These are phyloP conservation scores for Eospalax fontanierii DNA, from an alignment of 2,797 vertebrate species.

Conservation along the genomic window DNA sequence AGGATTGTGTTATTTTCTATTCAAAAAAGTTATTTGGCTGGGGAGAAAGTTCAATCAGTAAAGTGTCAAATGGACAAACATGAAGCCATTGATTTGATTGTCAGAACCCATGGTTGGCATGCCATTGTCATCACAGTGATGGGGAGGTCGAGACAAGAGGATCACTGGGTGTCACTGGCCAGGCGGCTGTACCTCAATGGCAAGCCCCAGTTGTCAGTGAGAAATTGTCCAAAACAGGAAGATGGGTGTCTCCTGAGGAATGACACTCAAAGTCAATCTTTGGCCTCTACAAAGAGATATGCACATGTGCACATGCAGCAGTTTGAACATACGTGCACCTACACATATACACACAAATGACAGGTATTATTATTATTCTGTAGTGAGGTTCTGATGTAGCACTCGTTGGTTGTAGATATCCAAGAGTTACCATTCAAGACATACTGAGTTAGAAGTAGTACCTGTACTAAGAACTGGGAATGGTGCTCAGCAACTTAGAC, in stretches of 20 bases:
- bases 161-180: no score
- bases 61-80: not conserved
- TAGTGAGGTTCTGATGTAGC: not conserved
- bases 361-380: not conserved
- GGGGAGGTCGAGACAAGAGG: not conserved
- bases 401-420: not conserved
- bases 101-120: not conserved
- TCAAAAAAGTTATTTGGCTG: not conserved
- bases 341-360: not conserved
- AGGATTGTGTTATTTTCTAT: no score
- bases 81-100: not conserved
- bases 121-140: no score
- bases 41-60: not conserved
- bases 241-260: not conserved
- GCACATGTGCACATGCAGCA: accelerated
- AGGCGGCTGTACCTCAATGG: accelerated
- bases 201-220: not conserved
- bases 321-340: no score
- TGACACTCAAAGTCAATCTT: not conserved
- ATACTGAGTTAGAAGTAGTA: not conserved
- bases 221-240: not conserved
- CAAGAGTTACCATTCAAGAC: not conserved
- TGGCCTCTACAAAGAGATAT: not conserved
- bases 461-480: not conserved
- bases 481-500: not conserved